Evolutionary conservation across 2,888 invertebrate species (phyloP), one percentile per base, ranked within the genome.

Genomic region (Cyrtodaria siliqua): DNA sequence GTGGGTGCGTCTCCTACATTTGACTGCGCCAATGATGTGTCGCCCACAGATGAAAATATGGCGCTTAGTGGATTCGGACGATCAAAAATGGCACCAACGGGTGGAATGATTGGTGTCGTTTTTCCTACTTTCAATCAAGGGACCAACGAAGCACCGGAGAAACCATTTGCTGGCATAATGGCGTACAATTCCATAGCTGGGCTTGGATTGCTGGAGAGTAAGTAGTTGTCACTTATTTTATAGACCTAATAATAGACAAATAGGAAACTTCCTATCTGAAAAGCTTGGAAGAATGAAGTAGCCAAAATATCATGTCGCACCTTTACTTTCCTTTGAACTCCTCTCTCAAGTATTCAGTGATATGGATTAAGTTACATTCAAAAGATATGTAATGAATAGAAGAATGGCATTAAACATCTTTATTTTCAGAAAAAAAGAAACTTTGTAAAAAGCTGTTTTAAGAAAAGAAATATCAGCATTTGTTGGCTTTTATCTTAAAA

Each of bases 1-100:
- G 82, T 91, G n/a, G 91, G 90, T 8, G 80, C 72, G 12, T 87
- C 87, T 4, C 33, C 67, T 16, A 68, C 75, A 6, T 90, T 84
- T 71, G 86, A 87, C 72, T 91, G 91, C 68, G n/a, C n/a, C n/a
- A 66, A 47, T 24, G 86, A 88, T 70, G 55, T 44, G n/a, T 2
- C 70, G 12, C 74, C 80, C 2, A 8, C 2, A 3, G 61, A 38
- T 26, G 72, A 71, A 27, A 84, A 86, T 59, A 71, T 84, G 38
- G 9, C 14, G 1, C 52, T 83, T 2, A 82, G 85, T 55, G 40
- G 9, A 0, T 42, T 66, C 1, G 64, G 72, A 0, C 61, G 85
- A 18, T 53, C 82, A 12, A 72, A 70, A 53, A 60, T 69, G 8
- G 18, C 44, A 0, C 77, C 79, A 1, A 44, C 53, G 18, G 70